Evolutionary conservation across 2,888 invertebrate species (phyloP).

Genomic region (Mayetiola destructor): DNA sequence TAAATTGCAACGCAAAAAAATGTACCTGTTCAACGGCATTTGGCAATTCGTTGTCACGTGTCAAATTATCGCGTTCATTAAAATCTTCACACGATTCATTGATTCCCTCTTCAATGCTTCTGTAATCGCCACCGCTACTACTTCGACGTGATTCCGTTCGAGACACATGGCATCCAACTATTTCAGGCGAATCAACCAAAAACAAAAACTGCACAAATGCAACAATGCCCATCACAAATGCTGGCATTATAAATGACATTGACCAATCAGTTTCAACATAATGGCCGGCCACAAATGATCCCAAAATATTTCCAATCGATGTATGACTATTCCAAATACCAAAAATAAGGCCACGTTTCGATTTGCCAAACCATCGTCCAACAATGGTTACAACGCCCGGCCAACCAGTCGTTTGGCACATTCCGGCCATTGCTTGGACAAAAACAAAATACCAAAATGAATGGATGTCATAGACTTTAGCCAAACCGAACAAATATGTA

Average conservation of each 20-base stretch:
- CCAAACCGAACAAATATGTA: constrained; percentile 80
- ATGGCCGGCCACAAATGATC: constrained; percentile 70
- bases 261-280: constrained; percentile 84
- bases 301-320: constrained; percentile 87
- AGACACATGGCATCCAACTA: constrained; percentile 43
- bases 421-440: constrained; percentile 74
- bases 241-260: constrained; percentile 82
- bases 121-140: neutral
- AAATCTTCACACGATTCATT: constrained; percentile 14
- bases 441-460: constrained; percentile 64
- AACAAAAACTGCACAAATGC: constrained; percentile 70
- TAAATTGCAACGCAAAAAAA: neutral
- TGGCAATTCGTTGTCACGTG: constrained; percentile 36
- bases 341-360: constrained; percentile 80
- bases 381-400: constrained; percentile 85
- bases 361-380: constrained; percentile 94
- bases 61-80: constrained; percentile 32
- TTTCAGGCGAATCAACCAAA: constrained; percentile 65
- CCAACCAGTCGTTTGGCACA: constrained; percentile 91
- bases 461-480: constrained; percentile 67
- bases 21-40: constrained; percentile 44
- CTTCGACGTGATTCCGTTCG: neutral
- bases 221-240: constrained; percentile 55
- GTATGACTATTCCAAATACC: constrained; percentile 97
- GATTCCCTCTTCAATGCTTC: constrained; percentile 13